These are phyloP conservation scores for Luperina testacea DNA, from an alignment of 2,888 invertebrate genomes.

Conservation along the genomic window DNA sequence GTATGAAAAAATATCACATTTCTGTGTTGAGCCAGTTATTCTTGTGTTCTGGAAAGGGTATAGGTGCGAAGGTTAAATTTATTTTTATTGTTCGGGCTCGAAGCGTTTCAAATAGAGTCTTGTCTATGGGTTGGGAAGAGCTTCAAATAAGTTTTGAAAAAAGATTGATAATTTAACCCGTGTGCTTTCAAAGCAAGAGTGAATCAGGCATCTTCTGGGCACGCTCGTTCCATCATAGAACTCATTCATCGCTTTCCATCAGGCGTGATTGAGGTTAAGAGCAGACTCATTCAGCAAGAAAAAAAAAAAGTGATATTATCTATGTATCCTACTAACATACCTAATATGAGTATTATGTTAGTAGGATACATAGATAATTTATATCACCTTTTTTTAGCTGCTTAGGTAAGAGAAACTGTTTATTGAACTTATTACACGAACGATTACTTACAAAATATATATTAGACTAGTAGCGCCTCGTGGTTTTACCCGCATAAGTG, in stretches of 20 bases:
- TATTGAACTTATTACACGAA: not conserved
- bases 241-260: not conserved
- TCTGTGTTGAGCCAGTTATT: constrained; percentile 46
- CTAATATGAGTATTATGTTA: too few species aligned
- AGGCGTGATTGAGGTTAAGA: not conserved
- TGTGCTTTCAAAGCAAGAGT: not conserved
- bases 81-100: constrained; percentile 33
- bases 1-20: constrained; percentile 58
- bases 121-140: not conserved
- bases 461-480: not conserved
- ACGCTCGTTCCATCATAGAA: not conserved
- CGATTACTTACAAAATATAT: not conserved
- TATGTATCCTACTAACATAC: not conserved
- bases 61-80: constrained; percentile 41
- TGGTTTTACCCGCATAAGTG: too few species aligned
- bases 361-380: too few species aligned
- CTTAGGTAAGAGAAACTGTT: too few species aligned
- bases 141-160: not conserved
- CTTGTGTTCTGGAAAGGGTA: constrained; percentile 28
- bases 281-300: not conserved
- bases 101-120: constrained; percentile 8
- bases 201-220: not conserved
- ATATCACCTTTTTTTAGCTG: too few species aligned
- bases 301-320: not conserved
- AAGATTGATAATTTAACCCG: not conserved